phyloP scores from a whole-genome alignment of 2,888 invertebrate genomes.

The Euplagia quadripunctaria region DNA sequence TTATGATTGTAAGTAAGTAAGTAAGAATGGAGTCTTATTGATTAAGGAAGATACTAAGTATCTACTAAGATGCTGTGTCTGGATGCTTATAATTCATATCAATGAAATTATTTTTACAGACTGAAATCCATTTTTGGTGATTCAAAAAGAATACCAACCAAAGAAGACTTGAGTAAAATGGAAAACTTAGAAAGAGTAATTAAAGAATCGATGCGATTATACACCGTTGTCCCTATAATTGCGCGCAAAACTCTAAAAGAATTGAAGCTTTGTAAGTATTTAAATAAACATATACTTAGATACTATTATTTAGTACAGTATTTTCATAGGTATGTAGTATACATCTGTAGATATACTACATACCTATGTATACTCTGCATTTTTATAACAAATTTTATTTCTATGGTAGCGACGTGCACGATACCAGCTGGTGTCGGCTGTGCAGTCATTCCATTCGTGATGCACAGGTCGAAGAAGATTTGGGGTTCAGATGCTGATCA shows the following conservation, averaged over 20 bases:
- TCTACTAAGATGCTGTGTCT: not conserved
- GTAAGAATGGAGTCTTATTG: not conserved
- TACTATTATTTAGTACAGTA: too few relatives aligned
- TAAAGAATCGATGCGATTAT: constrained; percentile 87
- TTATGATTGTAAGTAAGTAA: not conserved
- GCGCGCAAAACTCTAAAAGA: constrained; percentile 80
- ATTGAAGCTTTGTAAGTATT: constrained; percentile 79
- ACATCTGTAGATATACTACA: too few relatives aligned
- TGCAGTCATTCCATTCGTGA: constrained; percentile 73
- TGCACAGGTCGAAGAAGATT: constrained; percentile 83
- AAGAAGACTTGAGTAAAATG: constrained; percentile 84
- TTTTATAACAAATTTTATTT: not conserved
- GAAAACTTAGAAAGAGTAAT: constrained; percentile 86
- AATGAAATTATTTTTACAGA: constrained; percentile 56
- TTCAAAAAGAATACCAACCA: constrained; percentile 72
- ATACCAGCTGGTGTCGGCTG: constrained; percentile 80
- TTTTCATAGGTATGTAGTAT: too few relatives aligned
- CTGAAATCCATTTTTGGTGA: constrained; percentile 79
- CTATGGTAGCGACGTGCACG: constrained; percentile 73
- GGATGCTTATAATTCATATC: not conserved
- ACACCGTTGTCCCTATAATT: constrained; percentile 85
- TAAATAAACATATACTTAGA: not conserved
- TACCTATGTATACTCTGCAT: not conserved
- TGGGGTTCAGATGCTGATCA: constrained; percentile 87
- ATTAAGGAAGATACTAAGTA: not conserved